These are phyloP conservation scores for Sebastes aleutianus DNA, from an alignment of 2,797 vertebrate species.

Conservation along the genomic window DNA sequence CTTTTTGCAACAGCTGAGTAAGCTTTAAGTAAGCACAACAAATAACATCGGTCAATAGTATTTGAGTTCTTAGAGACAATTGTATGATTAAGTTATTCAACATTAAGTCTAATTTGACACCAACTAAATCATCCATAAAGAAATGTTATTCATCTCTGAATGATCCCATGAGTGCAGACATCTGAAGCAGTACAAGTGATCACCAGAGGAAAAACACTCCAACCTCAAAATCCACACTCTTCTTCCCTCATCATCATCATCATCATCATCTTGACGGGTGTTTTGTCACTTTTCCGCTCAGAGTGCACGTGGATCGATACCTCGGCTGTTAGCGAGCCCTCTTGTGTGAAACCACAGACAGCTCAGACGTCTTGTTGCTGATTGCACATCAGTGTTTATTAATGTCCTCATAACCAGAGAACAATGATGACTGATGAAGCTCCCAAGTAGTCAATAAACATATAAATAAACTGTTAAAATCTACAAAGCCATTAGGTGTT, in stretches of 20 bases:
- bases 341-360: conserved; percentile 69
- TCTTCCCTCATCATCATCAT: conserved; percentile 10
- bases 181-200: conserved; percentile 7
- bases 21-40: neutral
- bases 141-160: neutral
- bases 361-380: conserved; percentile 39
- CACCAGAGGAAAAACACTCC: conserved; percentile 1
- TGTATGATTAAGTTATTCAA: neutral
- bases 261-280: conserved; percentile 45
- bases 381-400: conserved; percentile 53
- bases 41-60: neutral
- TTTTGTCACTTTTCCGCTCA: conserved; percentile 60
- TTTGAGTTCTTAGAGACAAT: neutral
- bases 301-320: conserved; percentile 60
- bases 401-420: conserved; percentile 25
- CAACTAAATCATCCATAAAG: neutral
- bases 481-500: neutral
- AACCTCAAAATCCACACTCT: conserved; percentile 11
- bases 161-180: neutral
- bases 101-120: neutral
- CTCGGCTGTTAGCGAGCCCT: conserved; percentile 34
- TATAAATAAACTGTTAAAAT: neutral
- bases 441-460: neutral
- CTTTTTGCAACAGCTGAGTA: no score
- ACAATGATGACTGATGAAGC: neutral